phyloP scores from a whole-genome alignment of 2,113 vertebrate species.

The Coturnix japonica region DNA sequence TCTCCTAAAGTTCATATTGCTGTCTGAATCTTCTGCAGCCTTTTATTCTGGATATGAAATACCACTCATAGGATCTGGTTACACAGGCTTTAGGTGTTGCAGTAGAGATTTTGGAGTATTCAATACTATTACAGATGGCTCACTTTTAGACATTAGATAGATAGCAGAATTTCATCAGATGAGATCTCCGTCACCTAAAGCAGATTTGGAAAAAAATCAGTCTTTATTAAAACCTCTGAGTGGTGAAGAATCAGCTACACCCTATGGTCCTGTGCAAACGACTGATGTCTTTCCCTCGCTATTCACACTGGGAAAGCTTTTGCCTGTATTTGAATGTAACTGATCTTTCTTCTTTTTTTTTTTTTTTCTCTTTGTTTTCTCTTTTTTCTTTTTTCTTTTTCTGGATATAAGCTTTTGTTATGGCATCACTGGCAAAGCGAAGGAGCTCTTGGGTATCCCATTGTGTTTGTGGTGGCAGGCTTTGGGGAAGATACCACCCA shows the following conservation, averaged over 20 bases:
- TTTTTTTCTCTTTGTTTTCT: too few species aligned
- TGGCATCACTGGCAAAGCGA: rapidly evolving
- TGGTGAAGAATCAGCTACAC: neutral
- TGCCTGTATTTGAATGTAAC: neutral
- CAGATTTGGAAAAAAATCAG: neutral
- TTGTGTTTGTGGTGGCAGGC: neutral
- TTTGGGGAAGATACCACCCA: neutral
- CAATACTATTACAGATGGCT: neutral
- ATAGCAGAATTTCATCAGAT: neutral
- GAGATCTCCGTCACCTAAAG: neutral
- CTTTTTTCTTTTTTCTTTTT: neutral
- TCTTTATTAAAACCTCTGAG: neutral
- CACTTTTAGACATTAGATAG: neutral
- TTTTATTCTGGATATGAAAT: neutral
- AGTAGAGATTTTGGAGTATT: neutral
- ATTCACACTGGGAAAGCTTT: neutral
- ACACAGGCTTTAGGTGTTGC: neutral
- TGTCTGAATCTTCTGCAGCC: neutral
- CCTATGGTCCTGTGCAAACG: neutral
- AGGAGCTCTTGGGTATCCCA: neutral
- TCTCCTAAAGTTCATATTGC: neutral
- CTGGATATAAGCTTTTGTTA: neutral
- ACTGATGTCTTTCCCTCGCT: neutral
- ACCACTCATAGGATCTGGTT: neutral
- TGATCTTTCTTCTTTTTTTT: neutral